These are phyloP conservation scores for Trachelus iudaicus DNA, from an alignment of 2,888 invertebrate species.

Conservation along the genomic window DNA sequence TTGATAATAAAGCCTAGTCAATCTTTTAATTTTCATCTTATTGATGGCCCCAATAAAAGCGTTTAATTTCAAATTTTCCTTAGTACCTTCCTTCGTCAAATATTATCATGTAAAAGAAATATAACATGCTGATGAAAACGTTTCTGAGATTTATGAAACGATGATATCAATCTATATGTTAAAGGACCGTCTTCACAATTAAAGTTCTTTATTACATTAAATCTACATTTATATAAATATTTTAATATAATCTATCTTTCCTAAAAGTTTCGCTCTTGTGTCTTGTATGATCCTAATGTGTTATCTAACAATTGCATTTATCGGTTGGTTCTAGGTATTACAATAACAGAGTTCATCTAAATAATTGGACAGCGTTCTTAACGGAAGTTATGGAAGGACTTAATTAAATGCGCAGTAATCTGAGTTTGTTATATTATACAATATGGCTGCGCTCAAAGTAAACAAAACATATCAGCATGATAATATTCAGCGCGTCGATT, in stretches of 20 bases:
- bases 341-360: not conserved
- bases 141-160: not conserved
- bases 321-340: not conserved
- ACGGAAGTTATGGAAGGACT: not conserved
- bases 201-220: slow-evolving; percentile 19
- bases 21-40: too few relatives aligned
- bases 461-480: not conserved
- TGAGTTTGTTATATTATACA: not conserved
- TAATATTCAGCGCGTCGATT: not conserved
- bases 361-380: not conserved
- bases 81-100: too few relatives aligned
- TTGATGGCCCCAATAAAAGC: too few relatives aligned
- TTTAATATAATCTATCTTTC: slow-evolving; percentile 16
- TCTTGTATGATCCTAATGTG: slow-evolving; percentile 5
- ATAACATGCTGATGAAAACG: too few relatives aligned
- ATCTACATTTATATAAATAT: slow-evolving; percentile 24
- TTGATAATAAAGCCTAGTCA: too few relatives aligned
- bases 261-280: slow-evolving; percentile 7
- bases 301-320: slow-evolving; percentile 13
- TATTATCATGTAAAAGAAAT: too few relatives aligned
- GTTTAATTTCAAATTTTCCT: too few relatives aligned
- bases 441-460: not conserved
- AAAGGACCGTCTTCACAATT: slow-evolving; percentile 1
- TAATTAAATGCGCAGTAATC: not conserved
- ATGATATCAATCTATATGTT: not conserved